Evolutionary conservation across 2,113 vertebrate genomes (phyloP), one percentile per base, ranked within the genome.

Genomic region (Rhinoderma darwinii): DNA sequence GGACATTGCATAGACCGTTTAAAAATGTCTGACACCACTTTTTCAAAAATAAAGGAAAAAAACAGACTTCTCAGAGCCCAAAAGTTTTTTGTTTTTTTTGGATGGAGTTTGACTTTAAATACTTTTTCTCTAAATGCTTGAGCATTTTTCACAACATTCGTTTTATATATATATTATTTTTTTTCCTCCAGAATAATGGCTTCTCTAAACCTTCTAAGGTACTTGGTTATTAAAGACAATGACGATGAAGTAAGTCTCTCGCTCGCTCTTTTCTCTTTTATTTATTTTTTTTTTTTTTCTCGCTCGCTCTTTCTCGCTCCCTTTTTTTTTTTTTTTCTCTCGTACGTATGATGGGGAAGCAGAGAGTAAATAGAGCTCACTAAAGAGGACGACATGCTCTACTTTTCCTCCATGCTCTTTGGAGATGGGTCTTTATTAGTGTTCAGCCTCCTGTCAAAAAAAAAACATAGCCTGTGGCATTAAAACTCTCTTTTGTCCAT

Each of bases 181-280:
- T 73, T 73, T 51, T 41, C 15, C 44, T 39, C 2, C 43, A 84
- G 82, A 59, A 94, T 98, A 89, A 99, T 99, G 97, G 96, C 96
- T 37, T 95, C 96, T 37, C 92, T 99, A 84, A 99, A 97, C 93
- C 95, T 99, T 82, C 90, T 99, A 88, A 95, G 97, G 77, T 99
- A 96, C 88, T 92, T 99, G 50, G 76, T 98, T 32, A 94, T 98
- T 90, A 96, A 95, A 91, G 95, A 97, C 88, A 92, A 93, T 91
- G 93, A 94, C 85, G 97, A 96, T 93, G 94, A 95, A 92, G 98
- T 99, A 93, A 93, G 96, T 95, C 27, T 10, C 27, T n/a, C 70
- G 70, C 51, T 66, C 44, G 32, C n/a, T n/a, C 59, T 74, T 75
- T 32, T 3, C 17, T 82, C 15, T 18, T 18, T 35, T 25, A 18